phyloP scores from a whole-genome alignment of 1,140 invertebrate species.

The Coptotermes formosanus region DNA sequence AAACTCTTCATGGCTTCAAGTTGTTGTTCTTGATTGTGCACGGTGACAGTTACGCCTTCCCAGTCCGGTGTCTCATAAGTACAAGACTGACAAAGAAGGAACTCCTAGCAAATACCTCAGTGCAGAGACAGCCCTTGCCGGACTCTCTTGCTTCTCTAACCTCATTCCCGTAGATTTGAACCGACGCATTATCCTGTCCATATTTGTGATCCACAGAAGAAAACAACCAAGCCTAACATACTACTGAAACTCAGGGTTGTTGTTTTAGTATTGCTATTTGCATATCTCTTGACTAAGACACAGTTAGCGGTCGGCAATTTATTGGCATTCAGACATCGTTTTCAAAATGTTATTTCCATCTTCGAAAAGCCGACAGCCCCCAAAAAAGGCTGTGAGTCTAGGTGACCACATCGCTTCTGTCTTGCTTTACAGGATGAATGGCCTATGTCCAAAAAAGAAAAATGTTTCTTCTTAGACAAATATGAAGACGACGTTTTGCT shows the following conservation, averaged over 20 bases:
- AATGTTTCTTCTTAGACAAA: background rate
- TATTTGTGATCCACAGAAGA: background rate
- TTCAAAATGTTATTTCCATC: constrained; percentile 9
- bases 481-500: too few relatives aligned
- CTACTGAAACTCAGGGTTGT: background rate
- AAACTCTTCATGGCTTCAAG: too few relatives aligned
- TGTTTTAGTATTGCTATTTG: background rate
- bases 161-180: background rate
- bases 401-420: background rate
- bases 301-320: background rate
- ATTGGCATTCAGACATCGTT: background rate
- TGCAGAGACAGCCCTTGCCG: background rate
- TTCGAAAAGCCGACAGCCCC: background rate
- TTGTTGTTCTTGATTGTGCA: too few relatives aligned
- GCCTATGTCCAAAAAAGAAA: background rate
- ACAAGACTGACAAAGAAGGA: too few relatives aligned
- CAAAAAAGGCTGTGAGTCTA: constrained; percentile 6
- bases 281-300: background rate
- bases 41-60: too few relatives aligned
- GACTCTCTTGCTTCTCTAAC: background rate
- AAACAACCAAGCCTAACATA: background rate
- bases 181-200: background rate
- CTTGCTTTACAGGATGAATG: background rate
- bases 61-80: too few relatives aligned
- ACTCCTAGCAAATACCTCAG: background rate